phyloP scores from a whole-genome alignment of 2,113 vertebrate genomes.

The Microtus pennsylvanicus region DNA sequence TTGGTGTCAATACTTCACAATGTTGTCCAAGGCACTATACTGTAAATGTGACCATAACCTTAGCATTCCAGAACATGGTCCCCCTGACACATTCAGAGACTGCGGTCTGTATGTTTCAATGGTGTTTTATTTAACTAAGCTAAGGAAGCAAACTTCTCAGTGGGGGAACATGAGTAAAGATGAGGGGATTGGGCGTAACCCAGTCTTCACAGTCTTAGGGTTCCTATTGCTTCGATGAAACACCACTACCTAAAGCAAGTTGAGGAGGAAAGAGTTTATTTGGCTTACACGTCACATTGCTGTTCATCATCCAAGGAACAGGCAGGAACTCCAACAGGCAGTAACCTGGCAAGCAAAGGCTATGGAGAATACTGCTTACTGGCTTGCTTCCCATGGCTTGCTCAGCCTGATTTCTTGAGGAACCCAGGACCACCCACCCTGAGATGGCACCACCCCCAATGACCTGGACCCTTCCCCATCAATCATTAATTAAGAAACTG shows the following conservation, averaged over 20 bases:
- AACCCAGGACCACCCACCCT: not conserved
- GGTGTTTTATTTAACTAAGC: conserved; percentile 1
- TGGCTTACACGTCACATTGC: not conserved
- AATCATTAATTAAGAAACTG: not conserved
- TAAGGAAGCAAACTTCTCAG: conserved; percentile 1
- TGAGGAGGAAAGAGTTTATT: not conserved
- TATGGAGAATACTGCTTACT: not conserved
- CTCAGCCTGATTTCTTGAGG: not conserved
- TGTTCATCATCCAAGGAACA: not conserved
- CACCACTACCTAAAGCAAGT: not conserved
- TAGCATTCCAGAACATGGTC: not conserved
- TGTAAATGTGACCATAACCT: not conserved
- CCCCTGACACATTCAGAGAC: not conserved
- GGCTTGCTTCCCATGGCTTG: not conserved
- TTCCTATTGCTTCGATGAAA: not conserved
- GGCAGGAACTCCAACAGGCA: not conserved
- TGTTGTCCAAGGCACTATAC: not conserved
- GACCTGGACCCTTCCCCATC: not conserved
- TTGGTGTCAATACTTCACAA: not conserved
- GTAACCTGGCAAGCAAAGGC: not conserved
- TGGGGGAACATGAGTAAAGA: not conserved
- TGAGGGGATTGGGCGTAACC: not conserved
- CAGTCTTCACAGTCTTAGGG: not conserved
- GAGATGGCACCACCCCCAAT: not conserved
- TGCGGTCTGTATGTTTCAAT: not conserved